Percentiles rank a stretch among this genome's conserved stretches.
These are phyloP conservation scores for Caenorhabditis sp. DNA, from an alignment of 2,888 invertebrate species.

Conservation along the genomic window DNA sequence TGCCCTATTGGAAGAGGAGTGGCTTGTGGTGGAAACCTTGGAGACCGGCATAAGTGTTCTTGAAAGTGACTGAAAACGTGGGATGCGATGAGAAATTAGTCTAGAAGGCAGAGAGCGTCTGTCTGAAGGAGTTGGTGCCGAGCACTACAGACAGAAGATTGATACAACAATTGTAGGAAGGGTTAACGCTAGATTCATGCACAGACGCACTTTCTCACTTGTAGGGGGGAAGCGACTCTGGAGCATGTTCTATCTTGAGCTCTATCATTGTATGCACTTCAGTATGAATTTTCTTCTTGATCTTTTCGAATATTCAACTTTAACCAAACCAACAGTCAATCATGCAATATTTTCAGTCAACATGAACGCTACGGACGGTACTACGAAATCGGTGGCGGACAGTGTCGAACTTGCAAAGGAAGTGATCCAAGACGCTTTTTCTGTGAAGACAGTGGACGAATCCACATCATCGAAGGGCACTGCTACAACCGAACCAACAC, in stretches of 20 bases:
- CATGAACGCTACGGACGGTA: neutral
- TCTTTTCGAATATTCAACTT: neutral
- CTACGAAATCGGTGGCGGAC: neutral
- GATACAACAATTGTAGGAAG: constrained; percentile 3
- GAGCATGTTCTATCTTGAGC: neutral
- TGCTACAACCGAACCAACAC: too few species aligned
- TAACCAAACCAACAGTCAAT: neutral
- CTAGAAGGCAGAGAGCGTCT: neutral
- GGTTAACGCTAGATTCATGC: neutral
- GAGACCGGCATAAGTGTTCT: constrained; percentile 29
- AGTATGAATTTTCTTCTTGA: neutral
- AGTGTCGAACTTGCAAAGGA: too few species aligned
- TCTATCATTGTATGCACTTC: neutral
- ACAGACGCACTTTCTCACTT: neutral
- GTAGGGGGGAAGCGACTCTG: neutral
- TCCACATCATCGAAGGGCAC: neutral
- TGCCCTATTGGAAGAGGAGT: neutral
- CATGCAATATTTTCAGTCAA: constrained; percentile 7
- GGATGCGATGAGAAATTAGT: neutral
- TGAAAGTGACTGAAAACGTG: neutral
- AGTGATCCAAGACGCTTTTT: neutral
- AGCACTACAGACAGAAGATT: neutral
- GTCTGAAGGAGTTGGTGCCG: neutral
- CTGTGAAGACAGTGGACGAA: neutral
- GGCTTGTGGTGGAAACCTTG: constrained; percentile 33